Percentiles rank a stretch among this genome's conserved stretches.
Conservation (phyloP, 92 coral and sea anemone species). For the Palythoa caribaeorum region DNA sequence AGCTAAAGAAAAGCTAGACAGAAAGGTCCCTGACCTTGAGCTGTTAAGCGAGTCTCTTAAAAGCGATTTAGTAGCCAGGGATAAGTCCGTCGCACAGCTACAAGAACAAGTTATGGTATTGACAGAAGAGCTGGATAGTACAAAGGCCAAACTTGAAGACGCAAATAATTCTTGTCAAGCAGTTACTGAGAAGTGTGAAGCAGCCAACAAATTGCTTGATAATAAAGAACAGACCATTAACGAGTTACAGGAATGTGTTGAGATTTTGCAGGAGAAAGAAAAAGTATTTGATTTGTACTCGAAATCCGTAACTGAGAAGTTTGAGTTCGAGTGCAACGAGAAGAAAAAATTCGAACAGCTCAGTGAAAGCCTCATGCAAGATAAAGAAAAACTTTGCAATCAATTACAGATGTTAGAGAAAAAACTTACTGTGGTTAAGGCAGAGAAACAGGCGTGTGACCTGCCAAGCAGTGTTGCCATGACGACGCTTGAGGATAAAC, state of each 20-base stretch:
- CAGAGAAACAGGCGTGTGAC: slow-evolving; percentile 30
- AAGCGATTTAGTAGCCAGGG: slow-evolving; percentile 69
- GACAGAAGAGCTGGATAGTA: slow-evolving; percentile 61
- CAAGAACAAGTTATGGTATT: slow-evolving; percentile 57
- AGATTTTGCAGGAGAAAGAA: slow-evolving; percentile 81
- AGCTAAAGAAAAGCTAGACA: slow-evolving; percentile 72
- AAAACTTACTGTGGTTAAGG: slow-evolving; percentile 44
- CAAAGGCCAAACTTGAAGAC: slow-evolving; percentile 55
- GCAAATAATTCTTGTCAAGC: slow-evolving; percentile 59
- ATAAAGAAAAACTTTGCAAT: slow-evolving; percentile 55
- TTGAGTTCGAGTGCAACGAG: slow-evolving; percentile 67
- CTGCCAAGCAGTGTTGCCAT: slow-evolving; percentile 63
- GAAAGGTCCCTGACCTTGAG: slow-evolving; percentile 67
- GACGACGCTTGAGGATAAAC: slow-evolving; percentile 77
- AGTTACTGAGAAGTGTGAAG: slow-evolving; percentile 66
- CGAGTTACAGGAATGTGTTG: slow-evolving; percentile 75
- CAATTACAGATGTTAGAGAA: slow-evolving; percentile 64
- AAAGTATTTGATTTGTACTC: slow-evolving; percentile 79
- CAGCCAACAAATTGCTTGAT: slow-evolving; percentile 56
- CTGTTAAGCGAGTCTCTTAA: slow-evolving; percentile 66
- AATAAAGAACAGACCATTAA: slow-evolving; percentile 71
- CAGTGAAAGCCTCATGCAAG: slow-evolving; percentile 58
- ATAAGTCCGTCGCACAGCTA: slow-evolving; percentile 52
- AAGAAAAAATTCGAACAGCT: slow-evolving; percentile 61
- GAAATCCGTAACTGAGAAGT: slow-evolving; percentile 83